These are phyloP conservation scores for Serinus canaria DNA, from an alignment of 2,113 vertebrate species.

Conservation along the genomic window DNA sequence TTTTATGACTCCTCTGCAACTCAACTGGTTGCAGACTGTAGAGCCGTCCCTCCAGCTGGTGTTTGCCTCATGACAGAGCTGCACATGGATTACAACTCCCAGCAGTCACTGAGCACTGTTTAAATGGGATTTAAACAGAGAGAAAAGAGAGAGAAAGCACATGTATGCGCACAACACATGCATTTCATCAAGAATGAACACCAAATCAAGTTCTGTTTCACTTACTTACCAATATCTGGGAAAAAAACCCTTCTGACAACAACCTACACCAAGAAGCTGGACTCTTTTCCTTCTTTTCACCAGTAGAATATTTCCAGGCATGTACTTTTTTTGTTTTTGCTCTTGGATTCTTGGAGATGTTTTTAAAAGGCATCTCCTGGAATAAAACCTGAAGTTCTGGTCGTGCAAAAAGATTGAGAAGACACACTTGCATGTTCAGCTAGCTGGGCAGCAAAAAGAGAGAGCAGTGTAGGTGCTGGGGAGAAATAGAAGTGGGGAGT, in stretches of 20 bases:
- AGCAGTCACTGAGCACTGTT: constrained; percentile 15
- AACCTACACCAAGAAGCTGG: neutral
- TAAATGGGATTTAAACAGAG: constrained; percentile 38
- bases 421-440: neutral
- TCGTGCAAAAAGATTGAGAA: neutral
- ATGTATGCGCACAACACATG: neutral
- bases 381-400: neutral
- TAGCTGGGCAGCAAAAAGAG: neutral
- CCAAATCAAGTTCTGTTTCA: constrained; percentile 1
- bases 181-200: constrained; percentile 5
- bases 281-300: neutral
- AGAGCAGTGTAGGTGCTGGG: neutral
- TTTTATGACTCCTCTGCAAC: constrained; percentile 19
- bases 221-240: neutral
- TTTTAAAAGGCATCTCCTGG: neutral
- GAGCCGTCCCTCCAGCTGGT: constrained; percentile 9
- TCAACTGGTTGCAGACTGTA: neutral
- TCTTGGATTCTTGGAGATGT: neutral
- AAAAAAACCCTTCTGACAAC: neutral
- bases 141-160: constrained; percentile 25
- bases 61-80: constrained; percentile 27
- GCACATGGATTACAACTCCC: constrained; percentile 18
- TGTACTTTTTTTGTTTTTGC: neutral
- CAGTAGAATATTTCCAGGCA: neutral
- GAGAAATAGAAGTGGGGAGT: neutral